Evolutionary conservation across 2,888 invertebrate genomes (phyloP).

Genomic region (Luperina nickerlii): DNA sequence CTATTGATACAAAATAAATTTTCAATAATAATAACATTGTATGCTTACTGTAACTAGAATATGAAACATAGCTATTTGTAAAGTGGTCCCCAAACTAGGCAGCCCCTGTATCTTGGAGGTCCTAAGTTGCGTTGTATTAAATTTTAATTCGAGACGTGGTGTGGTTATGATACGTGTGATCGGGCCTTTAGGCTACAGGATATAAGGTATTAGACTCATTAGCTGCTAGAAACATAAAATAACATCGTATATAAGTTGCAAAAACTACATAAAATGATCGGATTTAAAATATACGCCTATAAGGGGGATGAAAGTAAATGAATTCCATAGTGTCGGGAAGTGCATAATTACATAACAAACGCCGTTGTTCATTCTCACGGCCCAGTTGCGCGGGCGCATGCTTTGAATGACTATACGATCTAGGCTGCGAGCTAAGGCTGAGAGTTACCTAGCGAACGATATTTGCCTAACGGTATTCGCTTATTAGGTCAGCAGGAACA

Average conservation of each 20-base stretch:
- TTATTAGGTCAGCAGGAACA: conserved; percentile 31
- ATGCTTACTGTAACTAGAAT: background rate
- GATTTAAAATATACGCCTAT: background rate
- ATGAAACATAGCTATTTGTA: background rate
- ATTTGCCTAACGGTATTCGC: conserved; percentile 23
- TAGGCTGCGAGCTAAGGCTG: conserved; percentile 11
- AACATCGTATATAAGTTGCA: background rate
- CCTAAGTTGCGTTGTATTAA: background rate
- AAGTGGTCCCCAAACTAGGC: background rate
- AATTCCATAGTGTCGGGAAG: conserved; percentile 21
- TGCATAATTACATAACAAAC: conserved; percentile 44
- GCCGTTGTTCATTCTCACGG: conserved; percentile 46
- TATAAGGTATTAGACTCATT: background rate
- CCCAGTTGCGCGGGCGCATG: conserved; percentile 36
- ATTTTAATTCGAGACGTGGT: background rate
- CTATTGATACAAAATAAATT: background rate
- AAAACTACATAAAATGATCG: background rate
- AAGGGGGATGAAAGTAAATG: conserved; percentile 19
- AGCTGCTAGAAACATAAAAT: background rate
- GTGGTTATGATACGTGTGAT: background rate
- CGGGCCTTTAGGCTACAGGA: background rate
- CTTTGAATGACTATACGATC: conserved; percentile 29
- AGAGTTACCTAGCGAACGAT: conserved; percentile 15
- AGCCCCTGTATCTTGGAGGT: too few species aligned
- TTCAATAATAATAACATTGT: background rate